Conservation (phyloP, 2,888 invertebrate species). For the Periphyllus acericola region DNA sequence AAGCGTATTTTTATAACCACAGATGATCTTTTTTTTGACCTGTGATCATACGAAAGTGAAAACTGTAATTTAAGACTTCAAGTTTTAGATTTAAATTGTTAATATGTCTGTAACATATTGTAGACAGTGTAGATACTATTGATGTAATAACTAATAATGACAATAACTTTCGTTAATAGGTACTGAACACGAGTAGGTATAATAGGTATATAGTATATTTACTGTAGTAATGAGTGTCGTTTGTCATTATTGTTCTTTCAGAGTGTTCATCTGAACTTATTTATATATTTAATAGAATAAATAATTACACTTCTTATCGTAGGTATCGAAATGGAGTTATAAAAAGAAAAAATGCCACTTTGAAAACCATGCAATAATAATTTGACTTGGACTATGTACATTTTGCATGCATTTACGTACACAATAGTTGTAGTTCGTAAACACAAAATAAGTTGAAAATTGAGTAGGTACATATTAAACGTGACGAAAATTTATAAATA, state of each 20-base stretch:
- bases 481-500: constrained; percentile 5
- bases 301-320: too few relatives aligned
- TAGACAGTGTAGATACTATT: neutral
- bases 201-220: too few relatives aligned
- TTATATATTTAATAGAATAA: neutral
- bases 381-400: constrained; percentile 5
- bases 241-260: neutral
- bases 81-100: neutral
- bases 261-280: neutral
- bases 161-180: too few relatives aligned
- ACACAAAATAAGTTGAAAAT: neutral
- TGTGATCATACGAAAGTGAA: constrained; percentile 3
- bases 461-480: neutral
- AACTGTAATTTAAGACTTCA: neutral
- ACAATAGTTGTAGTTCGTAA: neutral
- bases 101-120: neutral
- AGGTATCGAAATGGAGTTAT: too few relatives aligned
- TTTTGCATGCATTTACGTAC: neutral
- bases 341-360: too few relatives aligned
- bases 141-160: neutral
- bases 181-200: too few relatives aligned
- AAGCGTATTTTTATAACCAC: neutral
- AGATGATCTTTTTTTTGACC: neutral
- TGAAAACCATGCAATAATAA: too few relatives aligned
- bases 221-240: too few relatives aligned